Evolutionary conservation across 2,113 vertebrate species (phyloP), one percentile per base, ranked within the genome.

Genomic region (Pogonocichla stellata): DNA sequence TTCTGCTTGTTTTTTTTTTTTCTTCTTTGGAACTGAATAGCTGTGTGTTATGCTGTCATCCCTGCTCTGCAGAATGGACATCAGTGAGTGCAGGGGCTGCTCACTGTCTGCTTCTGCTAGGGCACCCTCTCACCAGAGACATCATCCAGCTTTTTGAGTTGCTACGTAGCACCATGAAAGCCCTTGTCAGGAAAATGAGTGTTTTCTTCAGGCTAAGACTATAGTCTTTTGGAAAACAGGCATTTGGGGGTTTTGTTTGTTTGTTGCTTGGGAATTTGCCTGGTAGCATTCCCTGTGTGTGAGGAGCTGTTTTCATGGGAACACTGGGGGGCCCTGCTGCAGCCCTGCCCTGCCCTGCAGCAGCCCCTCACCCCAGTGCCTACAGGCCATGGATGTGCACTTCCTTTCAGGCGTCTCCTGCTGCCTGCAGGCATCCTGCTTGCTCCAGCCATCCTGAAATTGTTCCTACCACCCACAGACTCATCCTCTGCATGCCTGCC

Each of bases 271-370:
- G 72, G 23, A 58, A 40, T 71, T 71, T 83, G 38, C 31, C 42
- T 71, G 24, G 42, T 60, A 19, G n/a, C 5, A 12, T 40, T 71
- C 28, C 51, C 51, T 54, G 38, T 64, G 25, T 7, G 1, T 13
- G 22, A 53, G 38, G 31, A 62, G 38, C 53, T 62, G n/a, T 47
- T 86, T 82, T 65, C 24, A 8, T 48, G 48, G 45, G 42, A 66
- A 19, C 0, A 1, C 1, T 25, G 38, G 0, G 6, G n/a, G 20
- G 25, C 0, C 3, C 18, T 43, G 69, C 74, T 5, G 1, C 45
- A 69, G 33, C 48, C 65, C 28, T 70, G 40, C 5, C 47, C 25
- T 50, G 47, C 5, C 48, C 29, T 70, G 48, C 36, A 33, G 50
- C 12, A 61, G 47, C 31, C 20, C 38, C n/a, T 71, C 9, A 15